A percentile compares a stretch with the other conserved stretches of the same genome.
Conservation (phyloP, 2,797 vertebrate genomes). For the Halcyon chelicuti region DNA sequence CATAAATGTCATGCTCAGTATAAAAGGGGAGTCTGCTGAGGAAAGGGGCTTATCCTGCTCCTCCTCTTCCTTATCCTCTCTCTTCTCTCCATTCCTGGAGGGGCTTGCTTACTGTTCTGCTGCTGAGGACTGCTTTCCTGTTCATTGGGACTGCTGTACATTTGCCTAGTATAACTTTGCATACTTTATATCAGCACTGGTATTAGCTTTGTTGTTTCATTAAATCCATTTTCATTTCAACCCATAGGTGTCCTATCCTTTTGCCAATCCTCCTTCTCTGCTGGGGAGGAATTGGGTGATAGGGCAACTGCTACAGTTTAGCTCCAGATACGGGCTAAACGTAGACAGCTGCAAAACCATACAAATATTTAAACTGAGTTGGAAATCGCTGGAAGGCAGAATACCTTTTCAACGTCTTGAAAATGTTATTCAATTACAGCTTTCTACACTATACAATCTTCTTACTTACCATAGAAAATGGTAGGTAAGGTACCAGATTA, state of each 20-base stretch:
- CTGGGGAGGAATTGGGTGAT: neutral
- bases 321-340: neutral
- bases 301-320: neutral
- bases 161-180: neutral
- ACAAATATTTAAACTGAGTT: conserved; percentile 20
- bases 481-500: conserved; percentile 8
- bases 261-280: neutral
- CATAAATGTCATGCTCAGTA: neutral
- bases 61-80: neutral
- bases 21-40: neutral
- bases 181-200: neutral
- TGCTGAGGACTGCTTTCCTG: neutral
- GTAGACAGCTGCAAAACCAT: neutral
- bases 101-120: no score
- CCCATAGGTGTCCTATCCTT: neutral
- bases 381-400: conserved; percentile 24
- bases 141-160: neutral
- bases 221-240: neutral
- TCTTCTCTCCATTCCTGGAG: neutral
- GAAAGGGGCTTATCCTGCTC: neutral
- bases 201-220: neutral
- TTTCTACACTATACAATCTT: conserved; percentile 24
- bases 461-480: neutral
- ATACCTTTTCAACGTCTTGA: neutral
- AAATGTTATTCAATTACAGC: conserved; percentile 23